Percentiles rank a stretch among this genome's conserved stretches.
Evolutionary conservation across 2,888 invertebrate species (phyloP).

Genomic region (Melinopterus prodromus): DNA sequence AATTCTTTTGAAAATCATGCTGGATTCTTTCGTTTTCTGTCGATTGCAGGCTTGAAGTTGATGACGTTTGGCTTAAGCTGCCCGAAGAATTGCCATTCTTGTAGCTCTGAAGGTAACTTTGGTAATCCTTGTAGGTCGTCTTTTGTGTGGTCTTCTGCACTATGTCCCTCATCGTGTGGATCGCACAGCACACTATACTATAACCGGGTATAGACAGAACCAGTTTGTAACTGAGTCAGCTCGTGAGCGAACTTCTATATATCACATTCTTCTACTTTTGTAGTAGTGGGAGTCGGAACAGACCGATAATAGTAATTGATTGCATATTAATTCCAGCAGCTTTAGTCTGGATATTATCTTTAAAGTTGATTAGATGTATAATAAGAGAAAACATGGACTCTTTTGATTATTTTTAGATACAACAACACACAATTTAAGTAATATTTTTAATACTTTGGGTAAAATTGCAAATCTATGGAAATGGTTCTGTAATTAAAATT

Average conservation of each 20-base stretch:
- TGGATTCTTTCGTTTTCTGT: constrained; percentile 31
- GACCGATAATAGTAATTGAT: neutral
- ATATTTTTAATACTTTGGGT: too few species aligned
- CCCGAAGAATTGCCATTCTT: constrained; percentile 42
- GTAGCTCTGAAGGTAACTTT: constrained; percentile 51
- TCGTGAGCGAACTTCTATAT: neutral
- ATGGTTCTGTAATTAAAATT: too few species aligned
- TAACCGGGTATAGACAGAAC: neutral
- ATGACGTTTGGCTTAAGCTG: constrained; percentile 30
- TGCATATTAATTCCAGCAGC: neutral
- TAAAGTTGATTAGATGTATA: neutral
- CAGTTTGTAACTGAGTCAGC: neutral
- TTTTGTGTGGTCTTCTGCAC: constrained; percentile 33
- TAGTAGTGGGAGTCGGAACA: constrained; percentile 9
- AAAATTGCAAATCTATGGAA: too few species aligned
- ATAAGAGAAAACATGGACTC: too few species aligned
- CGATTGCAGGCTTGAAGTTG: constrained; percentile 33
- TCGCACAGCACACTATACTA: neutral
- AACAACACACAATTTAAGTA: too few species aligned
- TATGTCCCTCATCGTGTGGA: constrained; percentile 17
- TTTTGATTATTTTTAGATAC: too few species aligned
- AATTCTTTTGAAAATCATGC: constrained; percentile 49
- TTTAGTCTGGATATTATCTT: neutral
- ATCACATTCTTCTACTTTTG: constrained; percentile 8
- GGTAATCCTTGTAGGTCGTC: constrained; percentile 53